Percentiles rank a stretch among this genome's conserved stretches.
Conservation (phyloP, 1,140 invertebrate species). For the Lepidurus packardi region DNA sequence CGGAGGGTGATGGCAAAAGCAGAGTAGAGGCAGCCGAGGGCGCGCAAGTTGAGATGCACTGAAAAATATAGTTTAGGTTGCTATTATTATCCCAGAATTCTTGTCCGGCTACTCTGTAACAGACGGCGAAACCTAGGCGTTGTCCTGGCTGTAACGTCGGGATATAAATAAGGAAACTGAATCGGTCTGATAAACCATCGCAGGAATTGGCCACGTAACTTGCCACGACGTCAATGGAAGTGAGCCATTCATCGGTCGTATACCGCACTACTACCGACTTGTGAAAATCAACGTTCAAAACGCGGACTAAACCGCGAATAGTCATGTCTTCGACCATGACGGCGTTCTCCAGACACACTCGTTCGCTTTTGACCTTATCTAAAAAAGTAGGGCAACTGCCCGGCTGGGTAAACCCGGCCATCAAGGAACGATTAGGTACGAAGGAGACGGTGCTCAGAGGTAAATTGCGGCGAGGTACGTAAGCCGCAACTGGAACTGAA, state of each 20-base stretch:
- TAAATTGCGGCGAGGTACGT: background rate
- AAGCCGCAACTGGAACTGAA: background rate
- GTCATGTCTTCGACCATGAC: slow-evolving; percentile 63
- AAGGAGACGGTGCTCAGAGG: slow-evolving; percentile 18
- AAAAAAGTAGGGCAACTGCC: slow-evolving; percentile 67
- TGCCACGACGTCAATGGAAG: slow-evolving; percentile 71
- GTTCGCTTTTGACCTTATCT: slow-evolving; percentile 61
- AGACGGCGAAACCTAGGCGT: slow-evolving; percentile 70
- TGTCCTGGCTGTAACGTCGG: slow-evolving; percentile 63
- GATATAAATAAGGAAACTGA: slow-evolving; percentile 61
- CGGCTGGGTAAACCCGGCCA: slow-evolving; percentile 66
- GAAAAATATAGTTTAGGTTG: slow-evolving; percentile 77
- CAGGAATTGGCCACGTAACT: slow-evolving; percentile 80
- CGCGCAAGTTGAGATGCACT: slow-evolving; percentile 48
- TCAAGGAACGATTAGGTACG: slow-evolving; percentile 30
- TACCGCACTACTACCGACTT: slow-evolving; percentile 84
- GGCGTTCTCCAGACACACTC: slow-evolving; percentile 79
- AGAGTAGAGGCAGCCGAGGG: slow-evolving; percentile 15
- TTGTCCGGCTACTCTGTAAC: slow-evolving; percentile 71
- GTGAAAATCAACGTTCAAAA: slow-evolving; percentile 83
- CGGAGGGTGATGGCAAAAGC: background rate
- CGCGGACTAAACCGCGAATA: slow-evolving; percentile 79
- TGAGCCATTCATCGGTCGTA: slow-evolving; percentile 77
- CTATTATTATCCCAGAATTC: slow-evolving; percentile 88
- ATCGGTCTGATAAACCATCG: slow-evolving; percentile 81